These are phyloP conservation scores for Piaya cayana DNA, from an alignment of 2,113 vertebrate species.

Conservation along the genomic window DNA sequence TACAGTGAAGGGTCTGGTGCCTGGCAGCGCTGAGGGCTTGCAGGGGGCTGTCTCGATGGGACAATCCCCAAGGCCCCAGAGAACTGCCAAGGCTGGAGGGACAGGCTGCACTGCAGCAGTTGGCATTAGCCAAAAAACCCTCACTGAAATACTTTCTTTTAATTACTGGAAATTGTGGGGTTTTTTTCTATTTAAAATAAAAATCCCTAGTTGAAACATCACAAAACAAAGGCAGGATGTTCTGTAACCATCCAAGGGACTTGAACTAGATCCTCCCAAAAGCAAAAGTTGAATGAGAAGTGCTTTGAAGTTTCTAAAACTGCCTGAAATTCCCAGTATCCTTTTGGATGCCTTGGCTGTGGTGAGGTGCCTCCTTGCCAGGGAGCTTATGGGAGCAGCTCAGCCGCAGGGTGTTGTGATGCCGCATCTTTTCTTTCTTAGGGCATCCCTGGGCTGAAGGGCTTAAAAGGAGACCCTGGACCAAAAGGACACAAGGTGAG, in stretches of 20 bases:
- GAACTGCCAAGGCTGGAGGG: background rate
- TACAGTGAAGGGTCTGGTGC: background rate
- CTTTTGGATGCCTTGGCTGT: rapidly evolving
- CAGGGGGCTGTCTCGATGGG: background rate
- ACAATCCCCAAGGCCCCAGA: background rate
- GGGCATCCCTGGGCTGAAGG: slow-evolving; percentile 80
- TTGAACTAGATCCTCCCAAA: background rate
- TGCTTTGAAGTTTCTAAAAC: background rate
- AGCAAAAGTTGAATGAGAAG: background rate
- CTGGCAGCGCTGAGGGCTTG: background rate
- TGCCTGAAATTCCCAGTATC: background rate
- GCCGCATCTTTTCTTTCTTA: background rate
- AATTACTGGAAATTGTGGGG: background rate
- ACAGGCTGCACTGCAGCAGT: background rate
- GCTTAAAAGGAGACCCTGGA: slow-evolving; percentile 76
- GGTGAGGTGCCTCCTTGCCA: background rate
- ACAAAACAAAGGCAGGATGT: background rate
- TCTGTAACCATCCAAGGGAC: background rate
- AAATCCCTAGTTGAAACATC: background rate
- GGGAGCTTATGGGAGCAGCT: background rate
- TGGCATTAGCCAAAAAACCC: background rate
- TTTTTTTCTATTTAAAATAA: background rate
- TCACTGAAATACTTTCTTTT: background rate
- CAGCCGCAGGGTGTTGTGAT: background rate
- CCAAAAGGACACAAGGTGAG: slow-evolving; percentile 79